A percentile compares a stretch with the other conserved stretches of the same genome.
Evolutionary conservation across 2,113 vertebrate species (phyloP).

Genomic region (Rhinoptilus africanus): DNA sequence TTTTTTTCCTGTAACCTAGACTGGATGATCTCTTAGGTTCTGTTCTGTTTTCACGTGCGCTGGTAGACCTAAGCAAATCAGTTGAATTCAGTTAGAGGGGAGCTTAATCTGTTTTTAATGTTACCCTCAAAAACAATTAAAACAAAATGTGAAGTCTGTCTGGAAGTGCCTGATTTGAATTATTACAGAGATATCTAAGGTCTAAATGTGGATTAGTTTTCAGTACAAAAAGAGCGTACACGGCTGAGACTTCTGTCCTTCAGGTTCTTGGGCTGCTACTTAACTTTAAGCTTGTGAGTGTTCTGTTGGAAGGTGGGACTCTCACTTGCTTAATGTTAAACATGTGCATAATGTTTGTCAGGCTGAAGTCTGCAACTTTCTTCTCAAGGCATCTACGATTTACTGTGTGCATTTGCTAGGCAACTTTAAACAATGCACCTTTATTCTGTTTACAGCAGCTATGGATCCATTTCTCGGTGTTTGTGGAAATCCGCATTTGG

Average conservation of each 20-base stretch:
- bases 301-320: not conserved
- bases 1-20: not conserved
- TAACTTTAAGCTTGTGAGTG: not conserved
- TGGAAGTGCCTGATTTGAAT: not conserved
- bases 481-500: conserved; percentile 23
- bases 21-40: not conserved
- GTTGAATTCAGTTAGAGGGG: not conserved
- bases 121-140: not conserved
- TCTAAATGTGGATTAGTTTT: not conserved
- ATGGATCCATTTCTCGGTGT: not conserved
- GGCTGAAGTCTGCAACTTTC: not conserved
- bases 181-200: not conserved
- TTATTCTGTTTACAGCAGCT: conserved; percentile 44
- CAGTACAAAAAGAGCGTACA: not conserved
- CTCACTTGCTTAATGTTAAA: not conserved
- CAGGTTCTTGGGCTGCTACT: not conserved
- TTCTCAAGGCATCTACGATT: not conserved
- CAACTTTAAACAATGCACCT: conserved; percentile 38
- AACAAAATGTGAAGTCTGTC: not conserved
- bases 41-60: not conserved
- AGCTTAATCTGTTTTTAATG: not conserved
- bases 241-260: not conserved
- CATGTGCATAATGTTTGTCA: not conserved
- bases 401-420: not conserved
- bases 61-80: not conserved